Percentiles rank a stretch among this genome's conserved stretches.
These are phyloP conservation scores for Nomada fabriciana DNA, from an alignment of 2,888 invertebrate genomes.

Conservation along the genomic window DNA sequence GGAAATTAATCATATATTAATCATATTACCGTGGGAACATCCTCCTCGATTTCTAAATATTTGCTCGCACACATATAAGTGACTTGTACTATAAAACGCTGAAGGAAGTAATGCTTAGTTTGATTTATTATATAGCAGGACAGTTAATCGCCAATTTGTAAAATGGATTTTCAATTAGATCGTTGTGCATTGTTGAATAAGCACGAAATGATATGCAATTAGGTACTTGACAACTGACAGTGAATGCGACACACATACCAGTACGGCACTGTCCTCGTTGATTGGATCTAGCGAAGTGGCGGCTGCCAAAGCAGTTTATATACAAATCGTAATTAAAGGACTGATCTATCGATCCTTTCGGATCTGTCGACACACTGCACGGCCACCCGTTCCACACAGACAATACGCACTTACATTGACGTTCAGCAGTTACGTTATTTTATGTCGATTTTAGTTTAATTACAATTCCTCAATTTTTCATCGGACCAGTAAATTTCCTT, in stretches of 20 bases:
- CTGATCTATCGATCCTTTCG: constrained; percentile 78
- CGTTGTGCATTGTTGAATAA: not conserved
- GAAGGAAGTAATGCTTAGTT: not conserved
- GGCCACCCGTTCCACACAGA: constrained; percentile 63
- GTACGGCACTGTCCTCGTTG: constrained; percentile 46
- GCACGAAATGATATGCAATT: constrained; percentile 47
- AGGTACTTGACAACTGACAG: constrained; percentile 33
- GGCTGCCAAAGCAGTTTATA: constrained; percentile 37
- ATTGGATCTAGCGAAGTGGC: constrained; percentile 50
- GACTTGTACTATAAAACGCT: not conserved
- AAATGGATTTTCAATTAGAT: constrained; percentile 13
- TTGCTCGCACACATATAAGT: too few relatives aligned
- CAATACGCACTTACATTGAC: constrained; percentile 2
- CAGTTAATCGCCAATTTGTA: not conserved
- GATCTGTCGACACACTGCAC: constrained; percentile 73
- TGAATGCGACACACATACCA: constrained; percentile 47
- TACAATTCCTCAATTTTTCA: too few relatives aligned
- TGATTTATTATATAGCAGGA: not conserved
- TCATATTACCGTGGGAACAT: too few relatives aligned
- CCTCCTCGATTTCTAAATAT: too few relatives aligned
- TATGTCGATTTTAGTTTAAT: too few relatives aligned
- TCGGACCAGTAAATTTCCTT: too few relatives aligned
- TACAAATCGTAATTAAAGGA: constrained; percentile 74
- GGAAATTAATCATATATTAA: too few relatives aligned
- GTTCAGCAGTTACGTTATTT: not conserved